Evolutionary conservation across 2,888 invertebrate genomes (phyloP).

Genomic region (Trachelus stipa): DNA sequence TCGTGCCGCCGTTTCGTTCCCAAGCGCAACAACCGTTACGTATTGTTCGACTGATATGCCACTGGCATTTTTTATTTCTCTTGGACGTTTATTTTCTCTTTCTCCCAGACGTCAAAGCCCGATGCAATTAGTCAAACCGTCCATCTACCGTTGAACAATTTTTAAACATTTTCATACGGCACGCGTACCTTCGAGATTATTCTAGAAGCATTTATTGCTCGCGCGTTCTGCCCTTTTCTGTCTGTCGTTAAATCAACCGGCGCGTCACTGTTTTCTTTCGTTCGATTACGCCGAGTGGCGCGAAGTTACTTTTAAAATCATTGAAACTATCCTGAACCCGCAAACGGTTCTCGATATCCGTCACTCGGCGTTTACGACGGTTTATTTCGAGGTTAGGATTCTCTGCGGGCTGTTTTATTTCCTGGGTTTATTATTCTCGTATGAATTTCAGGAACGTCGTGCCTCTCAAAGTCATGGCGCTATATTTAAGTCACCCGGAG

Average conservation of each 20-base stretch:
- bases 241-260: background rate
- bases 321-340: background rate
- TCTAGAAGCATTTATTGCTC: background rate
- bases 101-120: constrained; percentile 2
- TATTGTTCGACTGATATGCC: constrained; percentile 32
- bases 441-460: background rate
- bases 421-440: background rate
- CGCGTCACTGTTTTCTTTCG: background rate
- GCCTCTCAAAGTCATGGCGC: background rate
- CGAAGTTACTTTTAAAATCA: background rate
- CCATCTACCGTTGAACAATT: background rate
- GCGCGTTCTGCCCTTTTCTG: background rate
- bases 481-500: background rate
- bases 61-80: constrained; percentile 13
- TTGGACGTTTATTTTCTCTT: constrained; percentile 20
- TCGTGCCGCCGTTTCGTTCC: constrained; percentile 39
- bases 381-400: background rate
- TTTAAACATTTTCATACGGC: background rate
- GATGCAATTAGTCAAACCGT: background rate
- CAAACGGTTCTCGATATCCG: background rate
- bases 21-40: constrained; percentile 43
- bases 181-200: background rate
- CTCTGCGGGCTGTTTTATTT: background rate
- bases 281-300: background rate
- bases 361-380: background rate